These are phyloP conservation scores for Seira sanloemensis DNA, from an alignment of 2,888 invertebrate genomes.

Conservation along the genomic window DNA sequence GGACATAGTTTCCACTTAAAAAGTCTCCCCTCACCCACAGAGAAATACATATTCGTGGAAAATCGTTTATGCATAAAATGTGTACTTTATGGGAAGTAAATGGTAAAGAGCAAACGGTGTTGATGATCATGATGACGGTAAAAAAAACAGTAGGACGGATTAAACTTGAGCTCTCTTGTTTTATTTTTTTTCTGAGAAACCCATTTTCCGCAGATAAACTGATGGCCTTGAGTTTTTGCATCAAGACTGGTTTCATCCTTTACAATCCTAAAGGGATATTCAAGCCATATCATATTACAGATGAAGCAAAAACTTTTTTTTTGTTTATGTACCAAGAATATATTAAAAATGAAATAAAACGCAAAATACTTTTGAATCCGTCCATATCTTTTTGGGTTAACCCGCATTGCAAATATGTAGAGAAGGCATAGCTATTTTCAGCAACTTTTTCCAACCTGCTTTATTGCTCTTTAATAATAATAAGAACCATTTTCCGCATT, in stretches of 20 bases:
- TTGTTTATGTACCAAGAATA: not conserved
- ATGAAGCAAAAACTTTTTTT: conserved; percentile 3
- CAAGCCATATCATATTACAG: no score
- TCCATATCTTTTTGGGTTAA: no score
- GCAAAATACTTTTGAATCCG: not conserved
- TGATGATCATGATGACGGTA: not conserved
- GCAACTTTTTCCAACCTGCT: not conserved
- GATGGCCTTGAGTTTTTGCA: not conserved
- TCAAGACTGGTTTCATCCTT: no score
- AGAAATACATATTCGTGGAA: not conserved
- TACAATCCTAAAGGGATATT: no score
- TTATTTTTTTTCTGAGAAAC: not conserved
- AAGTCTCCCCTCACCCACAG: not conserved
- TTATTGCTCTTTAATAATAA: not conserved
- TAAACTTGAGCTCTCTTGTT: not conserved
- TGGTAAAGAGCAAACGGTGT: not conserved
- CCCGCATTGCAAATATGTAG: not conserved
- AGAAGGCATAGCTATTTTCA: not conserved
- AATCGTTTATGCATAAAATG: not conserved
- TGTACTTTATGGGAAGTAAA: no score
- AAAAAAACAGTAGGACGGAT: not conserved
- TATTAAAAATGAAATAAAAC: not conserved
- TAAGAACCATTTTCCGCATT: not conserved
- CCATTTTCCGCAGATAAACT: not conserved
- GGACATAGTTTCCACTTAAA: no score